These are phyloP conservation scores for Steinernema carpocapsae DNA, from an alignment of 2,888 invertebrate genomes.

Conservation along the genomic window DNA sequence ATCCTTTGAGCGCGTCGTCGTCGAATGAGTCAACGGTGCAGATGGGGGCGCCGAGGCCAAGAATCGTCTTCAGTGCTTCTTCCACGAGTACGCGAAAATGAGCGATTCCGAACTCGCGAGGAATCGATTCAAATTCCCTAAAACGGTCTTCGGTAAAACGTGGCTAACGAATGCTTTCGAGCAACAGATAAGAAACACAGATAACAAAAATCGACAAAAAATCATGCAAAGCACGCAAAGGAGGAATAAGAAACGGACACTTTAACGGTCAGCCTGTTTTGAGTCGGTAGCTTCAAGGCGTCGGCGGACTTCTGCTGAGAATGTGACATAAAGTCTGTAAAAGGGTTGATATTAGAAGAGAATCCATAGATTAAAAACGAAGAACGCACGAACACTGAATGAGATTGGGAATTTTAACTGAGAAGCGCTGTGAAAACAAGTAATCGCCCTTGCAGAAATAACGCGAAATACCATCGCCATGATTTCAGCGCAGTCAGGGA, in stretches of 20 bases:
- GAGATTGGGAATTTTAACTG: too few relatives aligned
- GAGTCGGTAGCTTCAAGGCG: neutral
- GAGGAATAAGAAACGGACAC: slow-evolving; percentile 1
- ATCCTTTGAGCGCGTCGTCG: slow-evolving; percentile 47
- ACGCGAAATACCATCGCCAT: too few relatives aligned
- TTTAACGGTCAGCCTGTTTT: slow-evolving; percentile 25
- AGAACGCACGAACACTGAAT: too few relatives aligned
- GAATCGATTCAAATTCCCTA: slow-evolving; percentile 26
- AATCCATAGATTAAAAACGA: neutral
- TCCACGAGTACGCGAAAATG: slow-evolving; percentile 19
- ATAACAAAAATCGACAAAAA: neutral
- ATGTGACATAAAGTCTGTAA: neutral
- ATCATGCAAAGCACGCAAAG: neutral
- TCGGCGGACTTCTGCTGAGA: neutral
- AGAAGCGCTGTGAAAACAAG: too few relatives aligned
- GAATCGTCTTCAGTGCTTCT: slow-evolving; percentile 30
- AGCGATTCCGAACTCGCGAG: neutral
- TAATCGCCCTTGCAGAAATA: too few relatives aligned
- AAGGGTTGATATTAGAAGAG: neutral
- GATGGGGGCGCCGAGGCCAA: slow-evolving; percentile 35
- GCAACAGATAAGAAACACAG: neutral
- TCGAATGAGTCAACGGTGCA: slow-evolving; percentile 49
- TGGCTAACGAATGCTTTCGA: too few relatives aligned
- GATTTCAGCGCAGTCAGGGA: too few relatives aligned
- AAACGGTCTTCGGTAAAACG: neutral